Base-by-base conservation (phyloP, 2,797 vertebrate genomes). In the Anisognathus igniventris region DNA sequence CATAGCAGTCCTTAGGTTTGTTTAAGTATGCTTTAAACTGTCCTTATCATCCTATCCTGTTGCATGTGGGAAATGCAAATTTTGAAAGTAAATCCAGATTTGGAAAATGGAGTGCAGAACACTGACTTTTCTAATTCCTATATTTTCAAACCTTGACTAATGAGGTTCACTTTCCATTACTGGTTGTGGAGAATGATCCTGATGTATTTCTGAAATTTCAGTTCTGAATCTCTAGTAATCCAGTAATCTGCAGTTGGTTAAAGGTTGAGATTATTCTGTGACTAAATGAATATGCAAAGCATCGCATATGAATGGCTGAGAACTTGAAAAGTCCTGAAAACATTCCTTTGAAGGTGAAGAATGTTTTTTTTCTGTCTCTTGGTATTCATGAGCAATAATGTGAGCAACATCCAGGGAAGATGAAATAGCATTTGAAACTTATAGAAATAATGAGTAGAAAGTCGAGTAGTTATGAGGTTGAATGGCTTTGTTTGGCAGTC, bases 401-500 rank as follows among this genome's bases (percentile, higher is more conserved):
- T 73, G 47, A 92, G 31, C 37, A 48, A 86, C 9, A 21, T 70
- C 48, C 67, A 79, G 45, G 40, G 72, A 88, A 84, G 56, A 74
- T 42, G 42, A 88, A 91, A 39, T 47, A 94, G n/a, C 50, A 60
- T 78, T 88, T 86, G 70, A 81, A 94, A 88, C 30, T 73, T 95
- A 70, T 3, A 66, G 70, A 68, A 73, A 30, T 84, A 92, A 90
- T 66, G 62, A 93, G 37, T 56, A 81, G 73, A 91, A 90, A 93
- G 39, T 65, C 7, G 0, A 83, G 80, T 14, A 73, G 47, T 94
- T 89, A 85, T 28, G 70, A 92, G 37, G 60, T 85, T 40, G 74
- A 92, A 82, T 82, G 68, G 60, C 64, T 88, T 92, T 84, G 51
- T 93, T 92, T 93, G 88, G 56, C 91, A 89, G 77, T 92, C 47